Conservation (phyloP, 2,797 vertebrate genomes). For the Passerculus sandwichensis region DNA sequence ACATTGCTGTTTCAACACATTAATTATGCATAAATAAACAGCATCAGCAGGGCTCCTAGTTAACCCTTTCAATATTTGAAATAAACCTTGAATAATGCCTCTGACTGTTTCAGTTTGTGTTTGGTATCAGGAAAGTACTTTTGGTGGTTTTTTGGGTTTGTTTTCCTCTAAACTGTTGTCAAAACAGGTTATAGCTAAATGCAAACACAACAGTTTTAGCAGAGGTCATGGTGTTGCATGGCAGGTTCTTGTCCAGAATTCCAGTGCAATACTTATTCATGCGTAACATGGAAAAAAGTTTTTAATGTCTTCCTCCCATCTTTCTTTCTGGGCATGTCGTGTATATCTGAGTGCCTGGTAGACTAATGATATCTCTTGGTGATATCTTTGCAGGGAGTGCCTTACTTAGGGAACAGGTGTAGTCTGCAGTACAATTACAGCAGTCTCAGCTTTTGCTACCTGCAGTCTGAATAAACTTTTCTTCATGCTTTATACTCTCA, state of each 20-base stretch:
- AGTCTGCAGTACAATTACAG: conserved; percentile 51
- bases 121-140: background rate
- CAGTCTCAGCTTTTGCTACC: conserved; percentile 56
- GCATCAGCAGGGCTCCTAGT: background rate
- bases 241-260: background rate
- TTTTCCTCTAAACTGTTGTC: background rate
- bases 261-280: background rate
- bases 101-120: background rate
- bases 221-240: background rate
- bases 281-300: background rate
- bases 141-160: background rate
- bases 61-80: background rate
- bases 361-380: conserved; percentile 60
- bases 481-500: conserved; percentile 55
- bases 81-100: background rate
- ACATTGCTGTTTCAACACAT: background rate
- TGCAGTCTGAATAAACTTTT: conserved; percentile 59
- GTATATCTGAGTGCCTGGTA: conserved; percentile 36
- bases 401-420: conserved; percentile 56
- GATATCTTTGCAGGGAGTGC: conserved; percentile 57
- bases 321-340: conserved; percentile 33
- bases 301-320: background rate
- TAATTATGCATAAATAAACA: background rate
- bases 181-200: background rate
- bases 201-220: background rate